Evolutionary conservation across 1,140 invertebrate genomes (phyloP).

Genomic region (Aphelinus certus): DNA sequence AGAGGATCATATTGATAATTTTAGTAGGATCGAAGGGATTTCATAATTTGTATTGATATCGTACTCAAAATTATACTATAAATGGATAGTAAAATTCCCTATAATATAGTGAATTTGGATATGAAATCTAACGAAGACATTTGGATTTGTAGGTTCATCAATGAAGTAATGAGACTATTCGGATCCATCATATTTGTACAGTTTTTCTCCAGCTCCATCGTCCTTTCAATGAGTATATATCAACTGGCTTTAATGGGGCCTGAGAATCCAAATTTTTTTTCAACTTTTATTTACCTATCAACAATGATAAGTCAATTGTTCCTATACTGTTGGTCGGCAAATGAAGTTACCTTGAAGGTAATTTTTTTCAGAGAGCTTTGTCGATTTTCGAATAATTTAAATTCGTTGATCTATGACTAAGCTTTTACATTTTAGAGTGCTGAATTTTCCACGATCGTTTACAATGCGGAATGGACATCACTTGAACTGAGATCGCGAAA

Average conservation of each 20-base stretch:
- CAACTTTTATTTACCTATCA: neutral
- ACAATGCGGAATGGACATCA: neutral
- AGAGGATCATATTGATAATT: no score
- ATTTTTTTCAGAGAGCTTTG: no score
- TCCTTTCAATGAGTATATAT: conserved; percentile 1
- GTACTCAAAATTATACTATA: no score
- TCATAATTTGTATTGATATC: no score
- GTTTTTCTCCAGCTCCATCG: neutral
- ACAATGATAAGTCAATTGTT: conserved; percentile 4
- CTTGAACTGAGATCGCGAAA: neutral
- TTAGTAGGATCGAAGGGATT: no score
- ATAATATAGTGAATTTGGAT: no score
- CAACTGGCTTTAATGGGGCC: neutral
- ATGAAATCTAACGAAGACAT: no score
- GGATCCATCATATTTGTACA: neutral
- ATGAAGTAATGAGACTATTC: neutral
- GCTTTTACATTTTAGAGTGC: neutral
- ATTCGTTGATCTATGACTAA: neutral
- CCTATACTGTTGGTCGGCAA: conserved; percentile 11
- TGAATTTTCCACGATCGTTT: neutral
- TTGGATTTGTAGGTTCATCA: neutral
- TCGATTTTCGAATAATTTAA: neutral
- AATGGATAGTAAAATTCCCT: no score
- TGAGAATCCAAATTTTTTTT: neutral
- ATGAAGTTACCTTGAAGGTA: conserved; percentile 10